A percentile compares a stretch with the other conserved stretches of the same genome.
These are phyloP conservation scores for Subanguina moxae DNA, from an alignment of 1,140 invertebrate genomes.

Conservation along the genomic window DNA sequence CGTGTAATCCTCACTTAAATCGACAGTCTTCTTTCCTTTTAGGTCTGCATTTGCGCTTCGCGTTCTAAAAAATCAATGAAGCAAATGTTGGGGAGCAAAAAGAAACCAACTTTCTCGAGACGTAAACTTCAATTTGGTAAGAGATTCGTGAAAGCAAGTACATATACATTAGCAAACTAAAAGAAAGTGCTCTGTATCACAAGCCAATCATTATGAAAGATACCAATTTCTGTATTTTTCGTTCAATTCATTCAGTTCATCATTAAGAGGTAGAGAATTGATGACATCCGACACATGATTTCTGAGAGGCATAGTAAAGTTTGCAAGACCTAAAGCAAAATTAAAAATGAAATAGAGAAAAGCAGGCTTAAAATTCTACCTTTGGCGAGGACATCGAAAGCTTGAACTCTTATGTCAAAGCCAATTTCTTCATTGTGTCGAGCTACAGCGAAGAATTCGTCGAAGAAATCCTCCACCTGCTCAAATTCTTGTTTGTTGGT, in stretches of 20 bases:
- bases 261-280: not conserved
- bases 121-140: slow-evolving; percentile 20
- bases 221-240: slow-evolving; percentile 22
- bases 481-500: slow-evolving; percentile 25
- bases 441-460: slow-evolving; percentile 27
- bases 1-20: not conserved
- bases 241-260: slow-evolving; percentile 18
- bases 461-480: slow-evolving; percentile 18
- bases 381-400: slow-evolving; percentile 16
- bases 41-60: not conserved
- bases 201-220: no score
- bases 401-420: slow-evolving; percentile 17
- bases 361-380: slow-evolving; percentile 4
- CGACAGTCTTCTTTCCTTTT: not conserved
- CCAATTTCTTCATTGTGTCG: slow-evolving; percentile 23
- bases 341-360: no score
- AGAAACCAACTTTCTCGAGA: slow-evolving; percentile 22
- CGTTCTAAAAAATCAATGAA: not conserved
- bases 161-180: slow-evolving; percentile 23
- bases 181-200: no score
- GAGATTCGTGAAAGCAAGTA: slow-evolving; percentile 24
- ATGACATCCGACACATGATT: slow-evolving; percentile 17
- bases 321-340: slow-evolving; percentile 18
- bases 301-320: slow-evolving; percentile 5
- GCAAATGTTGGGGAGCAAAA: no score